Percentiles rank a stretch among this genome's conserved stretches.
Conservation (phyloP, 1,140 invertebrate species). For the Drosophila obscura region DNA sequence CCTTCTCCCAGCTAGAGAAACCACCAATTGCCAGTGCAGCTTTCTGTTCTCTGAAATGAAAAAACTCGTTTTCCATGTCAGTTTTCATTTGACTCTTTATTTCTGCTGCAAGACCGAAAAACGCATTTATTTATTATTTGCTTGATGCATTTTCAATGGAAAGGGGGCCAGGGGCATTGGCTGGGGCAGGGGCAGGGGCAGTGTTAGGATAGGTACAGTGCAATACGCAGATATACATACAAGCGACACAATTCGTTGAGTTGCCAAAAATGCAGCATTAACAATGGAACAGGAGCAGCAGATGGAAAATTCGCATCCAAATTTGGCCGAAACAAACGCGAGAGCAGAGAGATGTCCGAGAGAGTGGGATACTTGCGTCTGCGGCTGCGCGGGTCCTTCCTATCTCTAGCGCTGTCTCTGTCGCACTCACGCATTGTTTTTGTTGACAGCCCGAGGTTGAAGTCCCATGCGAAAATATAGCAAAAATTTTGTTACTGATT, state of each 20-base stretch:
- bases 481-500: slow-evolving; percentile 38
- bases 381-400: slow-evolving; percentile 13
- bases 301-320: slow-evolving; percentile 9
- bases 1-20: not conserved
- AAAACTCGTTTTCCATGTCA: slow-evolving; percentile 50
- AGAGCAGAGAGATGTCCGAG: slow-evolving; percentile 11
- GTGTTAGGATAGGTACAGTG: not conserved
- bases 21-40: slow-evolving; percentile 2
- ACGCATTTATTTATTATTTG: slow-evolving; percentile 7
- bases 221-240: slow-evolving; percentile 61
- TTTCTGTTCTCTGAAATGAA: slow-evolving; percentile 28
- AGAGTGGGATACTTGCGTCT: slow-evolving; percentile 20
- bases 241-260: slow-evolving; percentile 59
- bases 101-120: not conserved
- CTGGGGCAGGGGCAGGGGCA: too few species aligned
- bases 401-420: not conserved
- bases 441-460: slow-evolving; percentile 19
- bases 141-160: slow-evolving; percentile 32
- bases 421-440: slow-evolving; percentile 15
- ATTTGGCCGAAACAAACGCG: slow-evolving; percentile 10
- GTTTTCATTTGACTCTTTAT: slow-evolving; percentile 43
- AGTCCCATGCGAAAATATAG: slow-evolving; percentile 19
- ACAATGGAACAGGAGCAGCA: slow-evolving; percentile 40
- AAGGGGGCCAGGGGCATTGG: not conserved
- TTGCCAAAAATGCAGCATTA: slow-evolving; percentile 48